Conservation (phyloP, 2,797 vertebrate species). For the Aulostomus chinensis region DNA sequence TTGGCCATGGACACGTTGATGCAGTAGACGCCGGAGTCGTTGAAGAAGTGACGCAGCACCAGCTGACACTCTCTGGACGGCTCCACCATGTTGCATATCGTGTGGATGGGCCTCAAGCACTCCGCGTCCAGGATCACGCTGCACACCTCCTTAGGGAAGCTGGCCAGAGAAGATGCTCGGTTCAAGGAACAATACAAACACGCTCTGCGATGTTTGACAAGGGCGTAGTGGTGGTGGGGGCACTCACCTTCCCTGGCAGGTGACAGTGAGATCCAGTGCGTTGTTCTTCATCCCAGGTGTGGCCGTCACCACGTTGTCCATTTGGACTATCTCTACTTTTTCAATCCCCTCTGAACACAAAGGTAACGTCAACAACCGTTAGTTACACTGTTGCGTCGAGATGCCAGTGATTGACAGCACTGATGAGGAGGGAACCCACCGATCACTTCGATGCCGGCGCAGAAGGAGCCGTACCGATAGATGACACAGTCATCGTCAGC, state of each 20-base stretch:
- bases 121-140: constrained; percentile 86
- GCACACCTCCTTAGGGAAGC: constrained; percentile 89
- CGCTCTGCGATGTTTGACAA: too few relatives aligned
- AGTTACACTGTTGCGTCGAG: too few relatives aligned
- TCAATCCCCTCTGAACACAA: constrained; percentile 87
- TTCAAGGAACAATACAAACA: too few relatives aligned
- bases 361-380: not conserved
- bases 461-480: constrained; percentile 92
- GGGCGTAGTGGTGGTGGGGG: not conserved
- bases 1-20: constrained; percentile 91
- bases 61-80: constrained; percentile 84
- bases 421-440: constrained; percentile 84
- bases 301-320: constrained; percentile 68
- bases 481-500: constrained; percentile 80
- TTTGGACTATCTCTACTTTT: constrained; percentile 87
- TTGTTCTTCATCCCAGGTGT: constrained; percentile 65
- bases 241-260: constrained; percentile 90
- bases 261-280: constrained; percentile 87
- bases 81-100: constrained; percentile 81
- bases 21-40: constrained; percentile 88
- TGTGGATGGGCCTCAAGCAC: constrained; percentile 81
- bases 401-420: too few relatives aligned
- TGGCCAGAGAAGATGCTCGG: constrained; percentile 44
- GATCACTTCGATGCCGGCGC: constrained; percentile 84
- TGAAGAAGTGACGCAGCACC: constrained; percentile 87